Percentiles rank a stretch among this genome's conserved stretches.
Conservation (phyloP, 2,888 invertebrate species). For the Sarcophaga carnaria region DNA sequence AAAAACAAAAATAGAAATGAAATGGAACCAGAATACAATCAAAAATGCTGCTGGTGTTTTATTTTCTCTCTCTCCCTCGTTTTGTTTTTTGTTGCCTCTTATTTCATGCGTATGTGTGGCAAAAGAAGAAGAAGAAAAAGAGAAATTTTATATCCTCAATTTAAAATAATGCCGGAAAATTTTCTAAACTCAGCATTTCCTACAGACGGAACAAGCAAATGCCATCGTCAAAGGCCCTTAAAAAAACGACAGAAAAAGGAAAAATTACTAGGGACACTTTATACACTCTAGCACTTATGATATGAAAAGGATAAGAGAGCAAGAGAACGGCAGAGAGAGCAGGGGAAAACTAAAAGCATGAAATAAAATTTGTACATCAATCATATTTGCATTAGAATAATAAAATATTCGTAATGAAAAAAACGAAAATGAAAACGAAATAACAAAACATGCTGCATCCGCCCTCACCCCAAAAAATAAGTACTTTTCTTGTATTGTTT, state of each 20-base stretch:
- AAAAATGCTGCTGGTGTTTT: neutral
- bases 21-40: neutral
- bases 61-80: too few species aligned
- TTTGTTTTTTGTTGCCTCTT: too few species aligned
- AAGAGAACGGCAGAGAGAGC: neutral
- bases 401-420: constrained; percentile 50
- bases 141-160: constrained; percentile 66
- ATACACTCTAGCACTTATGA: constrained; percentile 34
- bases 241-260: neutral
- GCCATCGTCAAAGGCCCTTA: constrained; percentile 53
- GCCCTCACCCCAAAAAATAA: too few species aligned
- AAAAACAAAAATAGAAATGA: neutral
- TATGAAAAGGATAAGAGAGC: neutral
- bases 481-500: too few species aligned
- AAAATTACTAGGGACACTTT: constrained; percentile 36
- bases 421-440: neutral
- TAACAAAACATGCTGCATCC: neutral
- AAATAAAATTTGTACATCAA: constrained; percentile 61
- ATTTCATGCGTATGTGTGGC: too few species aligned
- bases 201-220: constrained; percentile 57
- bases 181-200: constrained; percentile 69
- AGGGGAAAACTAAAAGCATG: constrained; percentile 26
- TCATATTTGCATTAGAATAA: constrained; percentile 64
- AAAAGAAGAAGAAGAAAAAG: neutral
- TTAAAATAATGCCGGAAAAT: constrained; percentile 69